Conservation (phyloP, 2,797 vertebrate genomes). For the Brachyrhaphis roseni region DNA sequence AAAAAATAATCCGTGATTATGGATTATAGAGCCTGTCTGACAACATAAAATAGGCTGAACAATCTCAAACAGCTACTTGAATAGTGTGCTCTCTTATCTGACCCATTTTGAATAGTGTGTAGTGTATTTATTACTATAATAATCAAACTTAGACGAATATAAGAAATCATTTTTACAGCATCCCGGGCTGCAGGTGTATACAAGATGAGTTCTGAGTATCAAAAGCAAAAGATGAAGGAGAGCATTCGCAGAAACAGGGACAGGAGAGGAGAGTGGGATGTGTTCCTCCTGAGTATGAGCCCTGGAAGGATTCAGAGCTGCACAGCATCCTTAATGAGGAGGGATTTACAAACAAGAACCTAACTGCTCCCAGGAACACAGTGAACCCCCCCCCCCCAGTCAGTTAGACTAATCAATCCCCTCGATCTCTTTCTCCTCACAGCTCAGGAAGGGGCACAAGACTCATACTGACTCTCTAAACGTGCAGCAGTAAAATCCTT, state of each 20-base stretch:
- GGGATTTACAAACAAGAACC: constrained; percentile 49
- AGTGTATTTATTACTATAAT: constrained; percentile 8
- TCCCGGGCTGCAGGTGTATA: constrained; percentile 1
- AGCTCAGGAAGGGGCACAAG: constrained; percentile 7
- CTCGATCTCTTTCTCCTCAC: constrained; percentile 18
- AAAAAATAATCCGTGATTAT: neutral
- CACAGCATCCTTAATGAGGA: constrained; percentile 67
- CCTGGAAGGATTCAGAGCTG: constrained; percentile 33
- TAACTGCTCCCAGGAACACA: constrained; percentile 48
- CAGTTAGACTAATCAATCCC: constrained; percentile 29
- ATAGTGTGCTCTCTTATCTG: neutral
- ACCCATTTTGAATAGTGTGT: neutral
- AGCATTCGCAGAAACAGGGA: constrained; percentile 14
- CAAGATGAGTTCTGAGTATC: constrained; percentile 25
- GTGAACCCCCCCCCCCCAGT: constrained; percentile 25
- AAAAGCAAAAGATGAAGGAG: constrained; percentile 12
- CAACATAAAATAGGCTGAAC: neutral
- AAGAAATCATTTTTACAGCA: neutral
- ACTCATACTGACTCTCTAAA: neutral
- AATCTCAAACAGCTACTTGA: neutral
- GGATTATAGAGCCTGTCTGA: neutral
- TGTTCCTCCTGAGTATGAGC: constrained; percentile 47
- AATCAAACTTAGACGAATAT: neutral
- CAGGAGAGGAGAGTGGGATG: constrained; percentile 28
- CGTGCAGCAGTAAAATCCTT: constrained; percentile 16